phyloP scores from a whole-genome alignment of 2,113 vertebrate genomes.

The Antechinus stuartii region DNA sequence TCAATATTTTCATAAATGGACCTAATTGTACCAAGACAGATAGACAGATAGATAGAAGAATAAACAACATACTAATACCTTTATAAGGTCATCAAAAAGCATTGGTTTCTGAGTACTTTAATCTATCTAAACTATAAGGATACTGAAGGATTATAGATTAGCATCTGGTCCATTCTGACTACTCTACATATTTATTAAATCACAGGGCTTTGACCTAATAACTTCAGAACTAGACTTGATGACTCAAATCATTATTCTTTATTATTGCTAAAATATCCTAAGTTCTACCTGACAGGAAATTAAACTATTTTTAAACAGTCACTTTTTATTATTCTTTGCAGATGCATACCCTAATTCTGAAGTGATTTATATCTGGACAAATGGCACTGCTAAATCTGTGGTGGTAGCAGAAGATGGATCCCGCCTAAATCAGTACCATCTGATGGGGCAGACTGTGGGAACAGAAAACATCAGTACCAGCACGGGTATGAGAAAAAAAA shows the following conservation, averaged over 20 bases:
- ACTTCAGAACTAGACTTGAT: conserved; percentile 65
- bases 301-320: neutral
- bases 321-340: conserved; percentile 60
- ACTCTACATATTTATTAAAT: conserved; percentile 50
- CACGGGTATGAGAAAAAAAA: conserved; percentile 87
- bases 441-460: conserved; percentile 94
- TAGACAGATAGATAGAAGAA: neutral
- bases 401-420: conserved; percentile 97
- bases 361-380: conserved; percentile 95
- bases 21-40: neutral
- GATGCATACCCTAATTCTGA: conserved; percentile 98
- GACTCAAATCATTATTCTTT: conserved; percentile 46
- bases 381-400: conserved; percentile 92
- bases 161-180: conserved; percentile 28
- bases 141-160: conserved; percentile 33
- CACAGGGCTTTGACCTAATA: conserved; percentile 57
- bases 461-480: conserved; percentile 96
- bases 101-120: neutral
- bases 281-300: neutral
- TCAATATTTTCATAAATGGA: neutral
- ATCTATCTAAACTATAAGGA: neutral
- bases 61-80: neutral
- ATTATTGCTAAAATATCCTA: conserved; percentile 38
- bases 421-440: conserved; percentile 96
- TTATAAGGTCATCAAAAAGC: neutral